Percentiles rank a stretch among this genome's conserved stretches.
Conservation (phyloP, 2,113 vertebrate genomes). For the Panthera uncia region DNA sequence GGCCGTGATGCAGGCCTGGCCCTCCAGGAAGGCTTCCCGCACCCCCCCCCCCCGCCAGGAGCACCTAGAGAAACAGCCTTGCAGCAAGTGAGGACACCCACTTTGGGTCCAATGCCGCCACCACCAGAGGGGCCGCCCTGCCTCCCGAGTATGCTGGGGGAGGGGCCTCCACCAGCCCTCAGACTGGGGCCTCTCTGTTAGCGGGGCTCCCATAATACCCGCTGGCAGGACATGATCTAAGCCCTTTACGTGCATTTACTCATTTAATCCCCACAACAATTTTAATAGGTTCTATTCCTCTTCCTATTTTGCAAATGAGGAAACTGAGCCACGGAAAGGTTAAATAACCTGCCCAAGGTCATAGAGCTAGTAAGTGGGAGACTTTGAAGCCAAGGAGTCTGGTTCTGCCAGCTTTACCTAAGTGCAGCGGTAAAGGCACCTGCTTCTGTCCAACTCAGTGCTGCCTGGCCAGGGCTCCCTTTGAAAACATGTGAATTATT, state of each 20-base stretch:
- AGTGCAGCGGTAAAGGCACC: not conserved
- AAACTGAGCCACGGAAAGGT: constrained; percentile 61
- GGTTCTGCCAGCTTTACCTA: not conserved
- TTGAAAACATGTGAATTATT: not conserved
- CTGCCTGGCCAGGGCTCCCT: not conserved
- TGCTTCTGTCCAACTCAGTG: not conserved
- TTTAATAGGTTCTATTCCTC: not conserved
- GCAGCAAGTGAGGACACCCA: not conserved
- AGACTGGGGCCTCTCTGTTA: not conserved
- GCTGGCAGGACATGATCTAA: constrained; percentile 28
- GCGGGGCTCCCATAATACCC: not conserved
- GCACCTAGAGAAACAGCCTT: not conserved
- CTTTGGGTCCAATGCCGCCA: fast-evolving
- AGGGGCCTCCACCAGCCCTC: not conserved
- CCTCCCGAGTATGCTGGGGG: too few relatives aligned
- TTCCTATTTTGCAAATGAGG: constrained; percentile 37
- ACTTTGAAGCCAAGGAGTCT: not conserved
- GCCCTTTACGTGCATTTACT: constrained; percentile 32
- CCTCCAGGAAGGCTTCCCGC: not conserved
- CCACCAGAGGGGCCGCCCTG: not conserved
- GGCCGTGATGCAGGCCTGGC: not conserved
- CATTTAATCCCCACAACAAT: constrained; percentile 42
- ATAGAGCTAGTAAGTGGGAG: not conserved
- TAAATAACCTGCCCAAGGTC: constrained; percentile 1
- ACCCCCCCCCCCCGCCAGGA: not conserved